phyloP scores from a whole-genome alignment of 2,113 vertebrate genomes.

The Murina feae region DNA sequence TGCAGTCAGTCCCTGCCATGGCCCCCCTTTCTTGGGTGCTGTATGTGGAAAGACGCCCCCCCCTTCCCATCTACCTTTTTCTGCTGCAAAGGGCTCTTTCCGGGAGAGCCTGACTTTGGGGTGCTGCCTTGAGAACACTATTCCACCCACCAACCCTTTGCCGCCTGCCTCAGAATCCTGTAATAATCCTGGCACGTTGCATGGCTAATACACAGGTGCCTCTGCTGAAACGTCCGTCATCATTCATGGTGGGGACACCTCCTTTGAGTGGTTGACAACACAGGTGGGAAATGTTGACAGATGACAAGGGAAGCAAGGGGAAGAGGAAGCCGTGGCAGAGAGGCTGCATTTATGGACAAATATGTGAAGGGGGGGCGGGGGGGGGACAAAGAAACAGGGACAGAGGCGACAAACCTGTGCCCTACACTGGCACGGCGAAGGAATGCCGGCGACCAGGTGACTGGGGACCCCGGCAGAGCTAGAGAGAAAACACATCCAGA shows the following conservation, averaged over 20 bases:
- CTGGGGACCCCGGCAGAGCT: rapidly evolving
- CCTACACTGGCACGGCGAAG: rapidly evolving
- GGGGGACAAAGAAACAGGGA: not conserved
- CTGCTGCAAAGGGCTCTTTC: not conserved
- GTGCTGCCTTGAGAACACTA: not conserved
- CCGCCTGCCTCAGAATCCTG: not conserved
- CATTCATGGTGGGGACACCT: not conserved
- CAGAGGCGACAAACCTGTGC: not conserved
- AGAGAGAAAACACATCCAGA: not conserved
- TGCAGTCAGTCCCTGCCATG: not conserved
- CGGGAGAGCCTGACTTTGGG: not conserved
- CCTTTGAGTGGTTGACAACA: not conserved
- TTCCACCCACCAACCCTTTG: not conserved
- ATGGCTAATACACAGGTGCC: not conserved
- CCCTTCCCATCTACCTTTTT: not conserved
- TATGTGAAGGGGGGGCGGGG: not conserved
- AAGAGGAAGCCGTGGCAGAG: not conserved
- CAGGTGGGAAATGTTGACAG: not conserved
- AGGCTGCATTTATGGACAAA: rapidly evolving
- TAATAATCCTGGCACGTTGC: not conserved
- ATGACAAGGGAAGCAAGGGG: not conserved
- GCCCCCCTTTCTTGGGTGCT: not conserved
- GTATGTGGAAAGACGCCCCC: not conserved
- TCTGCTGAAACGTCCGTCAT: not conserved
- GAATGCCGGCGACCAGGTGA: not conserved